A percentile compares a stretch with the other conserved stretches of the same genome.
Evolutionary conservation across 2,113 vertebrate genomes (phyloP).

Genomic region (Malurus elegans): DNA sequence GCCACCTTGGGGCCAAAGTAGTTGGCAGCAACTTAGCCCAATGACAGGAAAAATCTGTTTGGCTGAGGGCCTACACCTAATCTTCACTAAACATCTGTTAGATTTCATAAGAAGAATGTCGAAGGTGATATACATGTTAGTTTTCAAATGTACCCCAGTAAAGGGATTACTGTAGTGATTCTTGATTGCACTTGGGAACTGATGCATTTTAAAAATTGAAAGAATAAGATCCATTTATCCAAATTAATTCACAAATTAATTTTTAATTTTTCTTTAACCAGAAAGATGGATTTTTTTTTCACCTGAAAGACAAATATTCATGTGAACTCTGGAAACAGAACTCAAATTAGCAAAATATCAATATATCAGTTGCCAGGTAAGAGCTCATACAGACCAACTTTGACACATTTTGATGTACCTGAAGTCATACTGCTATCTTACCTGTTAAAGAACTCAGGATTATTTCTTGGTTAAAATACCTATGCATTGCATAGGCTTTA

Average conservation of each 20-base stretch:
- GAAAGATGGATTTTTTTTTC: background rate
- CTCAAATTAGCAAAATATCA: background rate
- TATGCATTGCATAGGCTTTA: background rate
- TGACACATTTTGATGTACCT: background rate
- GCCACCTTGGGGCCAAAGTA: background rate
- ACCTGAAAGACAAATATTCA: background rate
- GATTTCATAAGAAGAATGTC: conserved; percentile 12
- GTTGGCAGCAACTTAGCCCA: background rate
- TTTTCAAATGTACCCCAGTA: background rate
- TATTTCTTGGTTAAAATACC: background rate
- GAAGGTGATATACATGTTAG: background rate
- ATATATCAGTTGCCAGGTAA: background rate
- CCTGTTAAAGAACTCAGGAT: background rate
- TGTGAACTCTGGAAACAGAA: background rate
- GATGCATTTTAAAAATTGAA: background rate
- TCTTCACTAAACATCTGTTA: conserved; percentile 31
- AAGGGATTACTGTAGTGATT: background rate
- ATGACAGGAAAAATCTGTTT: conserved; percentile 39
- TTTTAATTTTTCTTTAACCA: background rate
- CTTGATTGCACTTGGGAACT: background rate
- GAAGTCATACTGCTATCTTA: background rate
- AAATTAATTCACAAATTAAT: background rate
- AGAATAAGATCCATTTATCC: rapidly evolving
- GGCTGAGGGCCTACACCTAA: conserved; percentile 9
- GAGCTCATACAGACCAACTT: background rate